Conservation (phyloP, 2,797 vertebrate genomes). For the Enteromius thamalakanensis region DNA sequence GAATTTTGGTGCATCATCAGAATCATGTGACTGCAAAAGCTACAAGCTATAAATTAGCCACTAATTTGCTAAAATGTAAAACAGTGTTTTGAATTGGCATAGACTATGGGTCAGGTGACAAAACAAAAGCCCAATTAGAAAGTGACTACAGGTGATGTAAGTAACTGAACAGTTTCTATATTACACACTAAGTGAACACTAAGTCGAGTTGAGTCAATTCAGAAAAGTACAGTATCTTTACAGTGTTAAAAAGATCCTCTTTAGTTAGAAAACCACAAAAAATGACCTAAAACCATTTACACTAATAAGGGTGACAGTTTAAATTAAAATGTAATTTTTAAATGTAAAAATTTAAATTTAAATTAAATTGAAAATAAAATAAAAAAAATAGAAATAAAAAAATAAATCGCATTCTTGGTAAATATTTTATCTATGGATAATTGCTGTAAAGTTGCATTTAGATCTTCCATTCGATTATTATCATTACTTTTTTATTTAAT, state of each 20-base stretch:
- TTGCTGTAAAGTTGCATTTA: background rate
- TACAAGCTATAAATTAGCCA: background rate
- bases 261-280: background rate
- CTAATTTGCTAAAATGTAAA: background rate
- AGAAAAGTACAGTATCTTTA: background rate
- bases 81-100: background rate
- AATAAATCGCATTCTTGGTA: background rate
- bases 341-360: no score
- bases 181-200: background rate
- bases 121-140: background rate
- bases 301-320: background rate
- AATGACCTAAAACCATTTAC: background rate
- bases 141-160: background rate
- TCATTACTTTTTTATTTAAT: no score
- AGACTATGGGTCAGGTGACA: background rate
- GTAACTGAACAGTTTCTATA: background rate
- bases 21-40: background rate
- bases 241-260: background rate
- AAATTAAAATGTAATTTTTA: no score
- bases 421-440: background rate
- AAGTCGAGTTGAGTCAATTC: background rate
- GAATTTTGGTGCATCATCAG: background rate
- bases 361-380: no score
- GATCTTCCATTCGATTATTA: no score
- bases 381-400: no score